phyloP scores from a whole-genome alignment of 2,888 invertebrate genomes.

The Epistrophe grossulariae region DNA sequence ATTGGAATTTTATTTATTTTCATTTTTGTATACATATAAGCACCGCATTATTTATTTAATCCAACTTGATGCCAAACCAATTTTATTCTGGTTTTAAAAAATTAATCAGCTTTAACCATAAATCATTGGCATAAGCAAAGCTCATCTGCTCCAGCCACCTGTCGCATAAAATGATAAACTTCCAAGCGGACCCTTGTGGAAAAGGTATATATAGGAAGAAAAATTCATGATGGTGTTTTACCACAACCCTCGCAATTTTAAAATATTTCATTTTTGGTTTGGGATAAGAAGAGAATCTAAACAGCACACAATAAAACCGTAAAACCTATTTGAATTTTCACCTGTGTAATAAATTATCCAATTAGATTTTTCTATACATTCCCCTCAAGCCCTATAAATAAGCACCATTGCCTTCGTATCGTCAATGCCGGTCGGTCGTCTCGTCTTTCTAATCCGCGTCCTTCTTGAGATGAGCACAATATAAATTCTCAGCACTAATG shows the following conservation, averaged over 20 bases:
- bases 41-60: constrained; percentile 45
- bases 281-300: background rate
- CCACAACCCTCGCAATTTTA: constrained; percentile 39
- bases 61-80: constrained; percentile 50
- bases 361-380: constrained; percentile 37
- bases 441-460: background rate
- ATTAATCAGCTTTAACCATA: constrained; percentile 66
- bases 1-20: background rate
- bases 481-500: constrained; percentile 5
- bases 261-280: background rate
- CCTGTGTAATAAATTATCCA: constrained; percentile 73
- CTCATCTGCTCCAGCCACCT: constrained; percentile 52
- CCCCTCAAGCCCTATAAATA: background rate
- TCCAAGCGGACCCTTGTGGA: constrained; percentile 3
- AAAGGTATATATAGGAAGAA: background rate
- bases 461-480: background rate
- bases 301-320: constrained; percentile 13
- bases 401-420: background rate
- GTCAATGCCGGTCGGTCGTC: background rate
- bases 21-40: background rate
- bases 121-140: constrained; percentile 63
- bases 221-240: constrained; percentile 37
- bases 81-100: constrained; percentile 56
- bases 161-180: constrained; percentile 57
- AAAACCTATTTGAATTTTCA: constrained; percentile 56